Evolutionary conservation across 2,113 vertebrate species (phyloP).

Genomic region (Regulus satrapa): DNA sequence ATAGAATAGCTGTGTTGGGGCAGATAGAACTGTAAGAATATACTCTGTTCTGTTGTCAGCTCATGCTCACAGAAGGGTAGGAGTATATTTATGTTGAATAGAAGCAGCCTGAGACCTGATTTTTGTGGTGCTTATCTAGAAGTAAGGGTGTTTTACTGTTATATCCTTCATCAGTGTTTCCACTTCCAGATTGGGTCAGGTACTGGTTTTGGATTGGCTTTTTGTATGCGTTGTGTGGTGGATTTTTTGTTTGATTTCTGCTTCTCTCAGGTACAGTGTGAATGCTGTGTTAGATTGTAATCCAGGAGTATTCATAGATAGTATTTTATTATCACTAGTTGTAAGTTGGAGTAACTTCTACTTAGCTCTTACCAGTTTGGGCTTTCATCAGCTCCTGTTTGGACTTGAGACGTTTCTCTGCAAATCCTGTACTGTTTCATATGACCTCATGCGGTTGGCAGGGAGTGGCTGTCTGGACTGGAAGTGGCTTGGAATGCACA

Average conservation of each 20-base stretch:
- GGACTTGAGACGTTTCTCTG: background rate
- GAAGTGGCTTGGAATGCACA: slow-evolving; percentile 32
- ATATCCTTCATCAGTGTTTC: background rate
- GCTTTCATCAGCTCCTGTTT: background rate
- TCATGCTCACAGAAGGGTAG: background rate
- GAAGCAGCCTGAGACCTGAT: background rate
- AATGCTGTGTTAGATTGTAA: background rate
- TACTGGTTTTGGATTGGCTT: background rate
- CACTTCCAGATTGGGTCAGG: background rate
- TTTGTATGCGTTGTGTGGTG: rapidly evolving
- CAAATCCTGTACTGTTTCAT: background rate
- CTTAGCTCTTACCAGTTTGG: background rate
- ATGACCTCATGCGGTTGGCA: slow-evolving; percentile 59
- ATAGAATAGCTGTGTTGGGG: background rate
- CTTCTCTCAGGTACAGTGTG: background rate
- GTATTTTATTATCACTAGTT: background rate
- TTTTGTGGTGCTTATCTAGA: background rate
- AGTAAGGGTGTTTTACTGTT: background rate
- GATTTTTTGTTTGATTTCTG: background rate
- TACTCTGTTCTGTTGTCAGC: background rate
- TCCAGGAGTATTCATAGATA: background rate
- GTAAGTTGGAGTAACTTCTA: background rate
- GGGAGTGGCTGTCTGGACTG: slow-evolving; percentile 56
- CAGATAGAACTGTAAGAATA: background rate
- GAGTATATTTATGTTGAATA: background rate